Conservation (phyloP, 2,888 invertebrate genomes). For the Acanthacorydalis orientalis region DNA sequence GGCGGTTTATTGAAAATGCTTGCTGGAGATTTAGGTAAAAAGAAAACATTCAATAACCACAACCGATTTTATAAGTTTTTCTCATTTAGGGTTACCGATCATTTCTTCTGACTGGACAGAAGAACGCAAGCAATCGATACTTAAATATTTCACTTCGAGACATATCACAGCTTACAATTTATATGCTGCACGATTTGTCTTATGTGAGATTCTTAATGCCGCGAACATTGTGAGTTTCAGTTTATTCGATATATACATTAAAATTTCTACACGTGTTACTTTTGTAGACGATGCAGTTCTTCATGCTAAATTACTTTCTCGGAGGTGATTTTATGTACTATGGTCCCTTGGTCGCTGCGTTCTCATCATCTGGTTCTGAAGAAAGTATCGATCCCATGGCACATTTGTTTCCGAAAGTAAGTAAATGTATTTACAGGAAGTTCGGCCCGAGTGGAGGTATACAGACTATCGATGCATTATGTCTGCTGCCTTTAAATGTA, state of each 20-base stretch:
- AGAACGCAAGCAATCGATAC: slow-evolving; percentile 33
- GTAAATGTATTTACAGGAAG: slow-evolving; percentile 40
- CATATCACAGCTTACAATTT: slow-evolving; percentile 39
- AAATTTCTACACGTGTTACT: slow-evolving; percentile 3
- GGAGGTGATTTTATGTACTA: slow-evolving; percentile 43
- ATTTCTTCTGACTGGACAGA: slow-evolving; percentile 37
- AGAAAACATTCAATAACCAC: not conserved
- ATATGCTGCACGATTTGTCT: slow-evolving; percentile 46
- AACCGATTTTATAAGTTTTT: not conserved
- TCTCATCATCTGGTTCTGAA: slow-evolving; percentile 28
- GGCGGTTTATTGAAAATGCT: slow-evolving; percentile 42
- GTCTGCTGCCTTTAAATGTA: slow-evolving; percentile 60
- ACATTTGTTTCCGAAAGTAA: slow-evolving; percentile 47
- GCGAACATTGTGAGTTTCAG: slow-evolving; percentile 55
- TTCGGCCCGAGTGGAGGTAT: slow-evolving; percentile 42
- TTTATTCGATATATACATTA: no score
- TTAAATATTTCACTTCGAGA: slow-evolving; percentile 37
- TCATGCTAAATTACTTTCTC: slow-evolving; percentile 45
- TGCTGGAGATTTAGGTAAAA: slow-evolving; percentile 37
- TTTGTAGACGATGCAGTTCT: slow-evolving; percentile 48
- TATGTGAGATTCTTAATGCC: slow-evolving; percentile 60
- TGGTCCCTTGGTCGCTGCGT: slow-evolving; percentile 33
- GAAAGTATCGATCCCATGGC: slow-evolving; percentile 47
- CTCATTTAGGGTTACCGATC: slow-evolving; percentile 33
- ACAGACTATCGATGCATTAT: slow-evolving; percentile 43